phyloP scores from a whole-genome alignment of 1,140 invertebrate species.

The Camponotus vicinus region DNA sequence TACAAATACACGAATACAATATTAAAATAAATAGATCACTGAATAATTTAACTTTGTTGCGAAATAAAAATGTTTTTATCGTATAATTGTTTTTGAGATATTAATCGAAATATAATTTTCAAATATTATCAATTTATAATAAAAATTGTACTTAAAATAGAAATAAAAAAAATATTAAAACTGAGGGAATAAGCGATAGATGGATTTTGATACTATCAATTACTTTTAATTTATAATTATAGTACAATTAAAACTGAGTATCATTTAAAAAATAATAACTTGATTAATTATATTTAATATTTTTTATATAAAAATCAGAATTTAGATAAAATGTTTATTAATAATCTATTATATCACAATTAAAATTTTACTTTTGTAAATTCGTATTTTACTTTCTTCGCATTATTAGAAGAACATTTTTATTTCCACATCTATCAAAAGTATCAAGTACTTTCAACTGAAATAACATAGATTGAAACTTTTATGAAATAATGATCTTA shows the following conservation, averaged over 20 bases:
- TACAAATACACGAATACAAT: not conserved
- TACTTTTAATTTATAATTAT: not conserved
- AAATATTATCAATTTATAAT: not conserved
- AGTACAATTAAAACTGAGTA: not conserved
- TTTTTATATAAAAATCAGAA: not conserved
- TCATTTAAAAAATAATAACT: constrained; percentile 4
- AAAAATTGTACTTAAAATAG: constrained; percentile 10
- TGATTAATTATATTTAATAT: constrained; percentile 3
- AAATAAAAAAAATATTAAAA: not conserved
- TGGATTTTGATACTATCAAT: not conserved
- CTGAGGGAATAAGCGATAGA: not conserved
- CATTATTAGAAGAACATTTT: not conserved
- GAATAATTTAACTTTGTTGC: not conserved
- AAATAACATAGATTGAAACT: no score
- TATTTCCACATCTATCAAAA: not conserved
- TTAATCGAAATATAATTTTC: not conserved
- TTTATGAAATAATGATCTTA: no score
- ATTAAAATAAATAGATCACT: not conserved
- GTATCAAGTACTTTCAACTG: no score
- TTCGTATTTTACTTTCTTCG: not conserved
- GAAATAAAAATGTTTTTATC: not conserved
- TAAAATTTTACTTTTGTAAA: constrained; percentile 9
- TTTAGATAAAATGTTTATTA: not conserved
- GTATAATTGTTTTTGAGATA: not conserved
- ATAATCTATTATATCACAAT: not conserved